Evolutionary conservation across 30 jellyfish, hydroid and myxozoan species (phyloP).

Genomic region (Chrysaora quinquecirrha): DNA sequence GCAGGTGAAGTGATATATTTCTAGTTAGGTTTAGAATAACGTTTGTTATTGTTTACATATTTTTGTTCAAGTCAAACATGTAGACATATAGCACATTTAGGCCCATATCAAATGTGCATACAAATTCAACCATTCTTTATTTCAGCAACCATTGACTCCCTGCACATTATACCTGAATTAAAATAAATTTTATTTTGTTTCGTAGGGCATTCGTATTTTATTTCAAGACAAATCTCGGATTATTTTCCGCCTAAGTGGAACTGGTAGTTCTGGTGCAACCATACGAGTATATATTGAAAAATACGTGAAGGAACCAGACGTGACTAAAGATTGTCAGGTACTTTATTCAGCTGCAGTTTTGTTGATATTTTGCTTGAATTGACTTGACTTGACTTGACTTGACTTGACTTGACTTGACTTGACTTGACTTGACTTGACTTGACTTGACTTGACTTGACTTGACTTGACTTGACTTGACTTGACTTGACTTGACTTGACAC

Average conservation of each 20-base stretch:
- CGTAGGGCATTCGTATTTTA: constrained; percentile 89
- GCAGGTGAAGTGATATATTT: constrained; percentile 89
- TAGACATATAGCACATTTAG: neutral
- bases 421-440: too few relatives aligned
- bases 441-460: too few relatives aligned
- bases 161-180: too few relatives aligned
- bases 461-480: too few relatives aligned
- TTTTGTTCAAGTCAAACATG: neutral
- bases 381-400: too few relatives aligned
- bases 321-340: constrained; percentile 39
- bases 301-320: constrained; percentile 52
- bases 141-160: too few relatives aligned
- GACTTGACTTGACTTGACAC: too few relatives aligned
- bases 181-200: too few relatives aligned
- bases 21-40: neutral
- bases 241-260: constrained; percentile 92
- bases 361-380: neutral
- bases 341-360: neutral
- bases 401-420: neutral
- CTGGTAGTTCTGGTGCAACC: constrained; percentile 91
- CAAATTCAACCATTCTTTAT: too few relatives aligned
- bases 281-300: constrained; percentile 89
- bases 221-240: constrained; percentile 83
- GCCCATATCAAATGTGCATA: neutral
- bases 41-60: neutral